These are phyloP conservation scores for Pasiphila rectangulata DNA, from an alignment of 2,888 invertebrate species.

Conservation along the genomic window DNA sequence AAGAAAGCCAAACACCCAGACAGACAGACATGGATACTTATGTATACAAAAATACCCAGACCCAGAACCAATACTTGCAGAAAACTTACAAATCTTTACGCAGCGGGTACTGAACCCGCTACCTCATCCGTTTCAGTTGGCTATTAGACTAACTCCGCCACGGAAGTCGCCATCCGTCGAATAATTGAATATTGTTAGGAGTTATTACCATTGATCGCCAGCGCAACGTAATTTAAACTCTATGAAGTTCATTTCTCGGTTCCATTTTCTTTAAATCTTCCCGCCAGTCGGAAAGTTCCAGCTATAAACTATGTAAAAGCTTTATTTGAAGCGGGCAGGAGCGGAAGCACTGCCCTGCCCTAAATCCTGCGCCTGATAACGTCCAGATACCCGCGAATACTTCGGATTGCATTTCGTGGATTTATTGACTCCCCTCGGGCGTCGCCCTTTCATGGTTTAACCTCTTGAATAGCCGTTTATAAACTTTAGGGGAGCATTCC, in stretches of 20 bases:
- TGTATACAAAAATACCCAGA: too few species aligned
- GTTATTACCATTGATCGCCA: too few species aligned
- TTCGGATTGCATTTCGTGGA: constrained; percentile 9
- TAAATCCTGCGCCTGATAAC: constrained; percentile 15
- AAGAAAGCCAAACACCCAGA: too few species aligned
- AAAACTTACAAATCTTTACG: too few species aligned
- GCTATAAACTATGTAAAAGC: constrained; percentile 7
- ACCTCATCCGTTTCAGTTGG: too few species aligned
- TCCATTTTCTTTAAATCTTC: background rate
- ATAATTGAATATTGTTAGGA: too few species aligned
- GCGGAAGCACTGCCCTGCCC: constrained; percentile 1
- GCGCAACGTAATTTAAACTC: too few species aligned
- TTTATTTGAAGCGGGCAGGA: background rate
- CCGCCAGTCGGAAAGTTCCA: constrained; percentile 1
- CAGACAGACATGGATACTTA: too few species aligned
- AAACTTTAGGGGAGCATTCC: background rate
- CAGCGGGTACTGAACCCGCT: too few species aligned
- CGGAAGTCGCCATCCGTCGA: too few species aligned
- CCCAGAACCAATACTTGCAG: too few species aligned
- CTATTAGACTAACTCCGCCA: too few species aligned
- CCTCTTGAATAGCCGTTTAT: background rate
- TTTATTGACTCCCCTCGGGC: constrained; percentile 2
- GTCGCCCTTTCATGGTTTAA: constrained; percentile 3
- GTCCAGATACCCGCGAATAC: constrained; percentile 5
- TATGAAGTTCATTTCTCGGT: background rate